Percentiles rank a stretch among this genome's conserved stretches.
Evolutionary conservation across 1,140 invertebrate genomes (phyloP).

Genomic region (Centruroides vittatus): DNA sequence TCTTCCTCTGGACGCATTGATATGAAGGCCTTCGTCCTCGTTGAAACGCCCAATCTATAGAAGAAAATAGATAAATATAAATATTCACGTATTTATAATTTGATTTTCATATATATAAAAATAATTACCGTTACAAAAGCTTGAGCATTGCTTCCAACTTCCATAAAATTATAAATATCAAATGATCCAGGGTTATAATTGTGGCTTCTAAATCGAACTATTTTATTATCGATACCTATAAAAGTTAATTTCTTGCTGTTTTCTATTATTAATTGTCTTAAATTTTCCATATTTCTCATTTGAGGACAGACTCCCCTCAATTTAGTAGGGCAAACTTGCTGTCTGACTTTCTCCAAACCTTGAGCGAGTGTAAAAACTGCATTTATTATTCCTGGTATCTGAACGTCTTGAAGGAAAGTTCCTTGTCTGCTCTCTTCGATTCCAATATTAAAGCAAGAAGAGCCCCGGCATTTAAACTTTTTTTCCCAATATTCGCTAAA

Average conservation of each 20-base stretch:
- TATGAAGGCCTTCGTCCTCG: constrained; percentile 17
- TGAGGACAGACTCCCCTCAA: constrained; percentile 19
- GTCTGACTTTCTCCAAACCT: constrained; percentile 20
- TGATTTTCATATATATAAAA: neutral
- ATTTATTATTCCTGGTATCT: constrained; percentile 28
- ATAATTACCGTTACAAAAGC: constrained; percentile 12
- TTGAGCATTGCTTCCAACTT: constrained; percentile 13
- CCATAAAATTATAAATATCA: constrained; percentile 21
- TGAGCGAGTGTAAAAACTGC: constrained; percentile 26
- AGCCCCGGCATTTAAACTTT: constrained; percentile 22
- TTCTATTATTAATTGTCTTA: constrained; percentile 18
- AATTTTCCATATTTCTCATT: constrained; percentile 19
- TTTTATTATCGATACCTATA: constrained; percentile 15
- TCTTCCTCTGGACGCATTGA: constrained; percentile 17
- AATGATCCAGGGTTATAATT: constrained; percentile 18
- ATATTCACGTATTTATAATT: neutral
- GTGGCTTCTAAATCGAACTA: constrained; percentile 17
- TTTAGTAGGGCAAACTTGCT: constrained; percentile 25
- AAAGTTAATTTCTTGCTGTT: constrained; percentile 23
- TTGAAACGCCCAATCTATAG: constrained; percentile 14
- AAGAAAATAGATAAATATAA: neutral
- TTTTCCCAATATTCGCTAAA: constrained; percentile 24
- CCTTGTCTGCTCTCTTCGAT: constrained; percentile 3
- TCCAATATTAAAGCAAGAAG: constrained; percentile 11
- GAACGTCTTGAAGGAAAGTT: constrained; percentile 20